Conservation (phyloP, 2,888 invertebrate genomes). For the Aelia acuminata region DNA sequence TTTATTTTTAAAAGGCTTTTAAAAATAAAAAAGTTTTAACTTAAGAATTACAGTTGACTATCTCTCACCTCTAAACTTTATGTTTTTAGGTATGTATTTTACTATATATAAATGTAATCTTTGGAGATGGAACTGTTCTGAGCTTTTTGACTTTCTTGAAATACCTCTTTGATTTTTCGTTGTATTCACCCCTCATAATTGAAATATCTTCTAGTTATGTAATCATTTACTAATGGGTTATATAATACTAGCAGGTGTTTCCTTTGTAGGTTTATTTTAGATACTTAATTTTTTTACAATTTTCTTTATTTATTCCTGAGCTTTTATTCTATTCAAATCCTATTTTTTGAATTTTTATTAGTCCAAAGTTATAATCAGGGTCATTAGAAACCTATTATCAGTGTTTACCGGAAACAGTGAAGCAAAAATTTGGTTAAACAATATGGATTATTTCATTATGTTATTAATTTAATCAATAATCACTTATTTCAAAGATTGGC, state of each 20-base stretch:
- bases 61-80: not conserved
- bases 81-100: not conserved
- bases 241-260: not conserved
- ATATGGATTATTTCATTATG: too few species aligned
- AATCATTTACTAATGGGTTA: not conserved
- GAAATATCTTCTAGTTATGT: not conserved
- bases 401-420: too few species aligned
- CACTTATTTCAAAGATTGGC: too few species aligned
- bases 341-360: too few species aligned
- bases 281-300: not conserved
- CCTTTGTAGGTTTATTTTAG: not conserved
- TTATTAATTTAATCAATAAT: too few species aligned
- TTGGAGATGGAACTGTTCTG: not conserved
- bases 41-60: too few species aligned
- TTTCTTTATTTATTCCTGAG: not conserved
- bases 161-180: not conserved
- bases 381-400: too few species aligned
- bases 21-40: too few species aligned
- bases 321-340: too few species aligned
- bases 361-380: too few species aligned
- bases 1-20: too few species aligned
- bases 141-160: not conserved
- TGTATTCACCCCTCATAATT: not conserved
- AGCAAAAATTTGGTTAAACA: too few species aligned
- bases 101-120: not conserved